Evolutionary conservation across 2,888 invertebrate genomes (phyloP).

Genomic region (Morpho achilles): DNA sequence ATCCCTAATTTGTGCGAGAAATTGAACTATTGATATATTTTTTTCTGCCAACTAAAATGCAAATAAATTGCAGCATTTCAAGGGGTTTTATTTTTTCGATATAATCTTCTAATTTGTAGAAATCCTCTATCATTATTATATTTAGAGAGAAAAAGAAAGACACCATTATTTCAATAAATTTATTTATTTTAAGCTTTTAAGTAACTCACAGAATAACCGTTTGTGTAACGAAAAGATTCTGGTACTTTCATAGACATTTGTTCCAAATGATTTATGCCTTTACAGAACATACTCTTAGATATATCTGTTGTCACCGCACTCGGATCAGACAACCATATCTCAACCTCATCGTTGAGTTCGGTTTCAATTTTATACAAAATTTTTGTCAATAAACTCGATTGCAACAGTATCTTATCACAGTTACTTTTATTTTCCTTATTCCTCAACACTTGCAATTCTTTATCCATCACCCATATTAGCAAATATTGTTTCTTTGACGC

Average conservation of each 20-base stretch:
- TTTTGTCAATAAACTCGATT: constrained; percentile 74
- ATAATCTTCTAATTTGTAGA: too few relatives aligned
- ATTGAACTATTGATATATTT: too few relatives aligned
- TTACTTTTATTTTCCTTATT: constrained; percentile 43
- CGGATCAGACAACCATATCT: constrained; percentile 74
- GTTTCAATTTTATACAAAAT: constrained; percentile 76
- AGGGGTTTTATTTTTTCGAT: too few relatives aligned
- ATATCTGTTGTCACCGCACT: constrained; percentile 73
- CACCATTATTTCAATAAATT: constrained; percentile 27
- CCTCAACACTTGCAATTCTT: constrained; percentile 73
- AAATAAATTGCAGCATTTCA: too few relatives aligned
- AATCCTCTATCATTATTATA: background rate
- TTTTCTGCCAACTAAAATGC: too few relatives aligned
- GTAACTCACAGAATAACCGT: constrained; percentile 80
- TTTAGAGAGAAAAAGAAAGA: constrained; percentile 9
- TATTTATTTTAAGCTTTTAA: constrained; percentile 57
- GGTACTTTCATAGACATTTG: constrained; percentile 78
- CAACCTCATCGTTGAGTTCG: constrained; percentile 61
- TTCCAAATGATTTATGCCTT: constrained; percentile 74
- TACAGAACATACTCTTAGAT: constrained; percentile 79
- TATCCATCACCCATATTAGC: constrained; percentile 81
- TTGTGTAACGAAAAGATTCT: constrained; percentile 71
- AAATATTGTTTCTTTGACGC: constrained; percentile 69
- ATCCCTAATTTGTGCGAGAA: too few relatives aligned
- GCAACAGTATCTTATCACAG: constrained; percentile 51